Evolutionary conservation across 2,113 vertebrate genomes (phyloP), one percentile per base, ranked within the genome.

Genomic region (Camelus bactrianus): DNA sequence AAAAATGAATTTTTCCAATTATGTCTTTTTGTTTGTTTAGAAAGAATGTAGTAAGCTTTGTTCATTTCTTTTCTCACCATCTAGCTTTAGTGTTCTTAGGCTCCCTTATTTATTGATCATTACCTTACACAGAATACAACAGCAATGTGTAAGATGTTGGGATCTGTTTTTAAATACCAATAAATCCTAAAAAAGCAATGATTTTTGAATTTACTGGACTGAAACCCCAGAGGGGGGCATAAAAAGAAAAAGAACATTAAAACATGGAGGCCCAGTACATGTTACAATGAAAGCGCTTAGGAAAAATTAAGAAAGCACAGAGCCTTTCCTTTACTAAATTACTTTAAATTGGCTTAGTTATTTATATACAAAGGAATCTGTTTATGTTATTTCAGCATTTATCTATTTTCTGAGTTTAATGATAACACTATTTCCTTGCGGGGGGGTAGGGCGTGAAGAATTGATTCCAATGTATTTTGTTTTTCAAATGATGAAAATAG

Each of bases 1-100:
- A 98, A 98, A 98, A 98, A 98, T 98, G 3, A 97, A 92, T 98
- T 98, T 98, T 98, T 98, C 95, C 98, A 98, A 97, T 98, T 98
- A 98, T 91, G 91, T 28, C 50, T 97, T 98, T 98, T 97, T 98
- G 96, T 98, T 98, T 98, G 82, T 95, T 98, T 95, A 97, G 97
- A 98, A 98, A 98, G 96, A 98, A 92, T 95, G 48, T 38, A 96
- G 94, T 87, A 94, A 79, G 76, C 24, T 97, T 92, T 65, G 93
- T 93, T 30, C 35, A 56, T 95, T 98, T 97, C 54, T 97, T 98
- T 76, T 62, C 46, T 81, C 95, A 95, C 91, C 97, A 94, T 89
- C 82, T 80, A 91, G 60, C 24, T 92, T 93, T 72, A 94, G 85
- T 97, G 88, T 97, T 96, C 20, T 89, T 96, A 97, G 96, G 97